Base-by-base conservation (phyloP, 2,113 vertebrate species). In the Prinia subflava region DNA sequence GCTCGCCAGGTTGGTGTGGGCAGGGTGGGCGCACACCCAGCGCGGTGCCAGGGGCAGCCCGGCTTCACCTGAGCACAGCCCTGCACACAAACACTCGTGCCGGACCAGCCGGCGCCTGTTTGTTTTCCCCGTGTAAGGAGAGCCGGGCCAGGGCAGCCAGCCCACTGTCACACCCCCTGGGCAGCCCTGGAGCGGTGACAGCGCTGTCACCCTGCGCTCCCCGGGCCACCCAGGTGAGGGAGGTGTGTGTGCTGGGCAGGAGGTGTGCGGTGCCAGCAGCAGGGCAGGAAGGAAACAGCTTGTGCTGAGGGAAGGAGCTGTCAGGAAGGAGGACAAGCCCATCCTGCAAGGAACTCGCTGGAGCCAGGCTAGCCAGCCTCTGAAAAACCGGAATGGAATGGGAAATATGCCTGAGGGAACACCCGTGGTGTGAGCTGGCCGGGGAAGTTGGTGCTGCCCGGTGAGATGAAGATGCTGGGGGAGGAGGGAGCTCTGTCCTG, bases 381-480 rank as follows among this genome's bases (percentile, higher is more conserved):
- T 77, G 81, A 77, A 64, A 90, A 89, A 74, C 4, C 1, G 1
- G 82, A 15, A 28, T 87, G 92, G 86, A 91, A 87, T 73, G 57
- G 73, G 37, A 94, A 92, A 90, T 11, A 9, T 1, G 46, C 42
- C 33, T 0, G 3, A 76, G 71, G 53, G 39, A 89, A 37, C 16
- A 3, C 9, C 75, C 30, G 25, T 0, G 31, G 21, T 3, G 4
- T 95, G 91, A 89, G 30, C 70, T 4, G 1, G 46, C 25, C 6
- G 0, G 78, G 84, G 39, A 39, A 39, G 39, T 35, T 0, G 3
- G 4, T 25, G 62, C 52, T 2, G 4, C 28, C 21, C 3, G 4
- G 14, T 2, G 3, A 13, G 46, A 37, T 2, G 1, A 42, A 23
- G 62, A 28, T 8, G 6, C 9, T 5, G 5, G 17, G 24, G 1